Conservation (phyloP, 2,797 vertebrate species). For the Leptatherina wallacei region DNA sequence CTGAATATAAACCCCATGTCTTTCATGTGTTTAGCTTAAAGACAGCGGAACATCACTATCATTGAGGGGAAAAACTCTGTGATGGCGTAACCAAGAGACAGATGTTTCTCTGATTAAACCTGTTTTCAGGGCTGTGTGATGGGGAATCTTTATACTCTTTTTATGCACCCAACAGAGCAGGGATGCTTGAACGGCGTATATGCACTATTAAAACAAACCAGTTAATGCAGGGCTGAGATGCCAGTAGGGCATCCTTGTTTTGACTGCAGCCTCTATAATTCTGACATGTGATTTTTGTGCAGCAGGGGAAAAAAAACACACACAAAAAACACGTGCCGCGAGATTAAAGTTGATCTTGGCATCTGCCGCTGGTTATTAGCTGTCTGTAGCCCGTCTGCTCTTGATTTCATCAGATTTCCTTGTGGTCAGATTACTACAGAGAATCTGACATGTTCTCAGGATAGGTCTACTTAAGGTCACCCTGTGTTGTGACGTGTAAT, state of each 20-base stretch:
- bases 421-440: not conserved
- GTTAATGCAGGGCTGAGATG: not conserved
- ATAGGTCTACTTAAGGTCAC: not conserved
- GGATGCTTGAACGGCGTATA: not conserved
- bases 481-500: not conserved
- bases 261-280: not conserved
- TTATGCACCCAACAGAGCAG: not conserved
- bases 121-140: not conserved
- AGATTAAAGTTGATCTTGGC: constrained; percentile 15
- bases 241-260: not conserved
- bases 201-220: not conserved
- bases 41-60: not conserved
- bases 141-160: not conserved
- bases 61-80: not conserved
- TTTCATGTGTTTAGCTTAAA: not conserved
- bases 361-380: constrained; percentile 8
- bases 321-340: not conserved
- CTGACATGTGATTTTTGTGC: constrained; percentile 1
- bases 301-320: too few species aligned
- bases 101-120: constrained; percentile 8
- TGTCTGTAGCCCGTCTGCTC: not conserved
- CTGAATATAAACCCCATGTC: not conserved
- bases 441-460: constrained; percentile 1
- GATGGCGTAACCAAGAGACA: constrained; percentile 6
- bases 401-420: not conserved